Evolutionary conservation across 2,797 vertebrate genomes (phyloP).

Genomic region (Florisuga fusca): DNA sequence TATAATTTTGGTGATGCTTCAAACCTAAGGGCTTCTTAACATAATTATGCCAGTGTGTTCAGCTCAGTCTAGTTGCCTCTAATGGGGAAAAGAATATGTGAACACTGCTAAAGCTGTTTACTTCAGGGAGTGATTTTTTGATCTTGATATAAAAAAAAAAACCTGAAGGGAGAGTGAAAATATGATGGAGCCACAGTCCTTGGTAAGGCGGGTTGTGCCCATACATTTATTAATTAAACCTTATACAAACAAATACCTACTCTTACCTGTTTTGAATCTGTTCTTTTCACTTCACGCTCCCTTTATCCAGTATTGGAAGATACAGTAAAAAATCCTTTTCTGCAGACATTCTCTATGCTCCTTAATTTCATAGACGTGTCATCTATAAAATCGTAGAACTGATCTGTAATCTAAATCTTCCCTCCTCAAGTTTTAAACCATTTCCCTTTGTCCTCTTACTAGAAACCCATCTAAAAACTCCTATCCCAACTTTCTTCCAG

Average conservation of each 20-base stretch:
- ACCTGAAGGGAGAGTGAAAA: background rate
- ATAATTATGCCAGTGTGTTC: background rate
- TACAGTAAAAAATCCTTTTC: background rate
- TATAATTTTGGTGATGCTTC: background rate
- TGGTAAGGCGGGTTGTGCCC: background rate
- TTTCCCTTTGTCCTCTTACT: too few relatives aligned
- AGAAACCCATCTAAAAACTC: too few relatives aligned
- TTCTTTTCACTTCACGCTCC: background rate
- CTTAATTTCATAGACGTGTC: background rate
- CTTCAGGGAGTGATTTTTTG: background rate
- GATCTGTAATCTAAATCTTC: too few relatives aligned
- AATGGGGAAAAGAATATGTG: background rate
- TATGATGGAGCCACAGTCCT: background rate
- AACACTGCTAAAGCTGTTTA: background rate
- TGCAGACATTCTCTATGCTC: background rate
- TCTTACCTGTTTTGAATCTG: background rate
- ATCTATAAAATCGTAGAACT: background rate
- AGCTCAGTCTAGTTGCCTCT: background rate
- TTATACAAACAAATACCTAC: background rate
- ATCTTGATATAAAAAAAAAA: background rate
- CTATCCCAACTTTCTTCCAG: too few relatives aligned
- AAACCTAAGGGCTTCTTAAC: background rate
- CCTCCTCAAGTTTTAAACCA: too few relatives aligned
- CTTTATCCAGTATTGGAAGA: background rate
- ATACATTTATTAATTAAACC: background rate